These are phyloP conservation scores for Carcina quercana DNA, from an alignment of 2,888 invertebrate species.

Conservation along the genomic window DNA sequence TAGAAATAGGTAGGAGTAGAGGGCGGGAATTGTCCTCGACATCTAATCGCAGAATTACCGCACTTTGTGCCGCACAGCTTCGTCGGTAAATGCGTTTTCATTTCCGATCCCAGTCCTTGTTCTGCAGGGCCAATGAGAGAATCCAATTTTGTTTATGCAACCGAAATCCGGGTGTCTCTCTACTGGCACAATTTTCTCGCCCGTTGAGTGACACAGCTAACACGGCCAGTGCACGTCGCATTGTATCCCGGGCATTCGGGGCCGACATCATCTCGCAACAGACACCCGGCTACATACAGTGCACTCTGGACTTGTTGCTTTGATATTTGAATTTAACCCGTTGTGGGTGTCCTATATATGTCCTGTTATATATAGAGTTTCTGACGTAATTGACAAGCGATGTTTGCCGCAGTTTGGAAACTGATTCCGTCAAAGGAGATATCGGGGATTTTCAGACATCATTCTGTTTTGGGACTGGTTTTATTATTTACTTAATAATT, in stretches of 20 bases:
- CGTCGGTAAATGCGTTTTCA: conserved; percentile 46
- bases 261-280: conserved; percentile 37
- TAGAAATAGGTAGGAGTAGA: too few relatives aligned
- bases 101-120: conserved; percentile 34
- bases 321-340: too few relatives aligned
- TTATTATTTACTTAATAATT: too few relatives aligned
- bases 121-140: conserved; percentile 39
- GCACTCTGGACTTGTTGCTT: conserved; percentile 37
- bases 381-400: too few relatives aligned
- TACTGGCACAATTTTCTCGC: conserved; percentile 36
- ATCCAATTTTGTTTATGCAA: conserved; percentile 51
- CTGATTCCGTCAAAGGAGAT: too few relatives aligned
- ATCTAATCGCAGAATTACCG: too few relatives aligned
- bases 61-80: too few relatives aligned
- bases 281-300: conserved; percentile 17
- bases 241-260: conserved; percentile 38
- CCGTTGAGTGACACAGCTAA: conserved; percentile 31
- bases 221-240: conserved; percentile 29
- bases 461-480: too few relatives aligned
- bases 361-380: too few relatives aligned
- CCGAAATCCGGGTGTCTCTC: conserved; percentile 37
- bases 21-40: background rate
- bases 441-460: too few relatives aligned
- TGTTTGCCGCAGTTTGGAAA: too few relatives aligned
- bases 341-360: too few relatives aligned